Base-by-base conservation (phyloP, 2,888 invertebrate species). In the Carterocephalus palaemon region DNA sequence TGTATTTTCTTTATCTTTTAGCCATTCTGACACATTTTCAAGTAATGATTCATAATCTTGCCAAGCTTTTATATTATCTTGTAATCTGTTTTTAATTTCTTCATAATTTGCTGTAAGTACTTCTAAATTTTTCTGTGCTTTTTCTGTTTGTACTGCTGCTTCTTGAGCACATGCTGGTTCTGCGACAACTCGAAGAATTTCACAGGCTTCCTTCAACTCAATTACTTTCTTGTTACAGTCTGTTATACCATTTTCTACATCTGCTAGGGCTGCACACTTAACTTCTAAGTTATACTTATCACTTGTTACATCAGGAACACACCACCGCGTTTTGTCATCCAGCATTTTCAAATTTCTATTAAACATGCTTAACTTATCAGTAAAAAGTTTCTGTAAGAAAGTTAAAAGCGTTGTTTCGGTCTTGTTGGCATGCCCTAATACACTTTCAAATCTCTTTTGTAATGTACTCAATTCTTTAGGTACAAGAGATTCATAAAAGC, bases 231-330 rank as follows among this genome's bases (percentile, higher is more conserved):
- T 80, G 43, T 90, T 89, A 62, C 94, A 94, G 57, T 95, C 95
- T 12, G 83, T 78, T 23, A 95, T 89, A 12, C 92, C 92, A 50
- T 88, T 89, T 68, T 92, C 90, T 1, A 95, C 92, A 51, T 96
- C 95, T 46, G 87, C 84, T 20, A 97, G 71, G 0, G 95, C 93
- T 1, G 93, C 92, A 60, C 93, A 89, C 79, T 98, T 98, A 0
- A 96, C 95, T 85, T 97, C 96, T 16, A 97, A 88, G 67, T 96
- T 96, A 70, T 97, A 97, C 70, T 93, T 93, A 66, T 98, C 97
- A 63, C 95, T 96, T 19, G 92, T 92, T 1, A 93, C 90, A 66
- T 97, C 97, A 0, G 96, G 95, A 62, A 92, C 90, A 70, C 97
- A 98, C 96, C 97, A 97, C 7, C 91, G 89, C 1, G 96, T 92